These are phyloP conservation scores for Gorsachius goisagi DNA, from an alignment of 2,113 vertebrate genomes.

Conservation along the genomic window DNA sequence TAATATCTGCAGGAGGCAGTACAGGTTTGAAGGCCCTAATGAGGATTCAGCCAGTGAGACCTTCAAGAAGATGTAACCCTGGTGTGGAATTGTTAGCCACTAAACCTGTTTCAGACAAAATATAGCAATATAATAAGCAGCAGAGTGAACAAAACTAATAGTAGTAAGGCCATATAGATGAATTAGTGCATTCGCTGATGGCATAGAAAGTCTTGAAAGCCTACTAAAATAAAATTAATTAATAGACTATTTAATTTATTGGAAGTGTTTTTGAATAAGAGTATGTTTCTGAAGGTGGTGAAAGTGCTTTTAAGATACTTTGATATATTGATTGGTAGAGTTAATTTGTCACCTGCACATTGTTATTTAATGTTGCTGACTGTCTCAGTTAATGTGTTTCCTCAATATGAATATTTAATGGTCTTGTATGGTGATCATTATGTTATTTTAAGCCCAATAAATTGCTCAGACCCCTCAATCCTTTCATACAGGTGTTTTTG, in stretches of 20 bases:
- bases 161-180: background rate
- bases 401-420: conserved; percentile 46
- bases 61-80: background rate
- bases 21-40: background rate
- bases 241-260: conserved; percentile 15
- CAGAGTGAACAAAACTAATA: background rate
- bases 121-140: background rate
- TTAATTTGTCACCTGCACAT: conserved; percentile 47
- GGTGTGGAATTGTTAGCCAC: background rate
- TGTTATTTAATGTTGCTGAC: conserved; percentile 55
- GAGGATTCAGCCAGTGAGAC: background rate
- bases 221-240: conserved; percentile 30
- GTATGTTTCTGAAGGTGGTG: background rate
- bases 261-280: conserved; percentile 8
- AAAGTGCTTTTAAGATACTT: conserved; percentile 50
- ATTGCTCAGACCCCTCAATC: background rate
- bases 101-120: background rate
- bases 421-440: background rate
- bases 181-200: background rate
- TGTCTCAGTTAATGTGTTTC: conserved; percentile 44
- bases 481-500: background rate
- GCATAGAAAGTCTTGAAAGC: background rate
- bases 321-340: conserved; percentile 52
- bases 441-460: conserved; percentile 39
- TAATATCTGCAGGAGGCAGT: background rate